A percentile compares a stretch with the other conserved stretches of the same genome.
Conservation (phyloP, 2,113 vertebrate genomes). For the Bufo bufo region DNA sequence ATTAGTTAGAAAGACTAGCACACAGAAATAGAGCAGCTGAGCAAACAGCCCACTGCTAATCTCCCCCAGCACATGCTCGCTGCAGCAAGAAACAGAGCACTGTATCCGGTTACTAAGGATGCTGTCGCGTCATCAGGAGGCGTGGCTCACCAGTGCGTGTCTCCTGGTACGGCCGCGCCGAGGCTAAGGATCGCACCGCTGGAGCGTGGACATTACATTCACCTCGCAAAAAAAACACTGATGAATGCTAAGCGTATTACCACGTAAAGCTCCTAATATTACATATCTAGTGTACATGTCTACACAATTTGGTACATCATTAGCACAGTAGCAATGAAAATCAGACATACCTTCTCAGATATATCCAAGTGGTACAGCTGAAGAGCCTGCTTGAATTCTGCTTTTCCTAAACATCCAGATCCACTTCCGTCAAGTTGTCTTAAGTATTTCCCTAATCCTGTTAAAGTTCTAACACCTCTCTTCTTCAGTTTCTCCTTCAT, state of each 20-base stretch:
- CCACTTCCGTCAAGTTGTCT: constrained; percentile 65
- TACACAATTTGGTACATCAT: neutral
- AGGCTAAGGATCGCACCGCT: too few relatives aligned
- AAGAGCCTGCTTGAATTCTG: constrained; percentile 70
- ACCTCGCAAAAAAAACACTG: too few relatives aligned
- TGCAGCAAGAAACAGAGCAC: too few relatives aligned
- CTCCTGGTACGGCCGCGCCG: too few relatives aligned
- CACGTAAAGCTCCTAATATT: neutral
- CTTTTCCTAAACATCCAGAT: constrained; percentile 67
- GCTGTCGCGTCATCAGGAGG: too few relatives aligned
- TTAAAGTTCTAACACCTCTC: constrained; percentile 72
- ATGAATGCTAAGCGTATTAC: neutral
- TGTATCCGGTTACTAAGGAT: too few relatives aligned
- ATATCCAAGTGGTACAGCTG: constrained; percentile 72
- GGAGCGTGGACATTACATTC: too few relatives aligned
- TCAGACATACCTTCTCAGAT: constrained; percentile 65
- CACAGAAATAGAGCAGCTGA: too few relatives aligned
- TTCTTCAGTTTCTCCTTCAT: constrained; percentile 68
- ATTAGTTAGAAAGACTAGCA: too few relatives aligned
- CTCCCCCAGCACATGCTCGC: too few relatives aligned
- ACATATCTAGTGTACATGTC: neutral
- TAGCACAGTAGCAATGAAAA: neutral
- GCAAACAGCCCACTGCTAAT: too few relatives aligned
- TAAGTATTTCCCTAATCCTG: constrained; percentile 74
- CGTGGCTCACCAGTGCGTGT: too few relatives aligned